These are phyloP conservation scores for Salarias fasciatus DNA, from an alignment of 2,797 vertebrate species.

Conservation along the genomic window DNA sequence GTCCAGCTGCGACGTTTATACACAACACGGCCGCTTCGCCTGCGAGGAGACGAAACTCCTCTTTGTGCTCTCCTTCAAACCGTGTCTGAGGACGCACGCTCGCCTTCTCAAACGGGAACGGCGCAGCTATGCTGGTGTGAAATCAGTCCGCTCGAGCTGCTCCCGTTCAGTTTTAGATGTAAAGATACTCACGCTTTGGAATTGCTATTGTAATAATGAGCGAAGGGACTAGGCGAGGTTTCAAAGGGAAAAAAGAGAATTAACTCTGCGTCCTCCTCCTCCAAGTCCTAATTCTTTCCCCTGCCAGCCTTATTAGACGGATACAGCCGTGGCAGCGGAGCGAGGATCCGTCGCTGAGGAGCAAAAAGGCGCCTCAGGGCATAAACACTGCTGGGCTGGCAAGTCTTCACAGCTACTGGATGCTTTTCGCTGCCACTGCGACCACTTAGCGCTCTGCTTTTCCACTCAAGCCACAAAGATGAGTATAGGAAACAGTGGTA, in stretches of 20 bases:
- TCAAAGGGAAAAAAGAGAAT: neutral
- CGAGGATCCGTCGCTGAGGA: constrained; percentile 28
- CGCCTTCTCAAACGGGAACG: no score
- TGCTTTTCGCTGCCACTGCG: constrained; percentile 23
- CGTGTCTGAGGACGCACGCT: no score
- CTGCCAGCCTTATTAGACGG: constrained; percentile 32
- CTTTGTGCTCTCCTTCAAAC: constrained; percentile 21
- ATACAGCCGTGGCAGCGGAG: constrained; percentile 16
- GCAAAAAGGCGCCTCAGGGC: constrained; percentile 48
- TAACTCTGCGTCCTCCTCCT: constrained; percentile 2
- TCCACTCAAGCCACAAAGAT: constrained; percentile 40
- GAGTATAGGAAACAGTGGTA: constrained; percentile 43
- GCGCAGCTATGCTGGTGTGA: no score
- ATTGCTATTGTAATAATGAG: neutral
- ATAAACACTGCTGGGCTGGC: constrained; percentile 28
- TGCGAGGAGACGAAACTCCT: constrained; percentile 6
- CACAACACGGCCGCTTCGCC: neutral
- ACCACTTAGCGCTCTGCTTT: constrained; percentile 53
- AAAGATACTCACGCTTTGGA: no score
- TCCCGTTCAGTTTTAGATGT: no score
- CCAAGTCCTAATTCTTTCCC: constrained; percentile 16
- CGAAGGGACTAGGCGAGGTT: constrained; percentile 3
- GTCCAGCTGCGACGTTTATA: constrained; percentile 22
- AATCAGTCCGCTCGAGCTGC: no score
- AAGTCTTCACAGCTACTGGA: constrained; percentile 37